A percentile compares a stretch with the other conserved stretches of the same genome.
Conservation (phyloP, 2,113 vertebrate species). For the Scolopax mira region DNA sequence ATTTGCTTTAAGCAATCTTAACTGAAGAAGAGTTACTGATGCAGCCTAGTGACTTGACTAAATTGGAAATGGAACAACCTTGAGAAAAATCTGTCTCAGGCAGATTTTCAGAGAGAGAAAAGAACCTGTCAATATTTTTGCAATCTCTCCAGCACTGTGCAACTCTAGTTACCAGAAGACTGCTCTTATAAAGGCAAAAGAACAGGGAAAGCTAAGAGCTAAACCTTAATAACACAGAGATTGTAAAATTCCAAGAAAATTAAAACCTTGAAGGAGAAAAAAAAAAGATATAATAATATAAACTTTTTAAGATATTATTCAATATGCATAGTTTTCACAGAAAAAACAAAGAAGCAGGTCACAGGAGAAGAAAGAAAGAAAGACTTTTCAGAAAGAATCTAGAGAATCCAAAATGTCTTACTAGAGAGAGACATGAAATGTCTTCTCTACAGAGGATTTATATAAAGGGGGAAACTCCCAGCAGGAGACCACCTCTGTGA, state of each 20-base stretch:
- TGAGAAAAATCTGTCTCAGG: conserved; percentile 13
- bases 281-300: not conserved
- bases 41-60: conserved; percentile 16
- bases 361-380: not conserved
- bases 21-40: conserved; percentile 28
- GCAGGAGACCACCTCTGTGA: conserved; percentile 51
- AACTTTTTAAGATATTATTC: not conserved
- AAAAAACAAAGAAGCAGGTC: not conserved
- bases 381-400: not conserved
- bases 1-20: conserved; percentile 48
- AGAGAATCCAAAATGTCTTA: conserved; percentile 12
- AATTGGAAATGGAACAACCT: not conserved
- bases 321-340: not conserved
- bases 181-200: not conserved
- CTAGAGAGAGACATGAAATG: not conserved
- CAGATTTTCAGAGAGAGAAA: not conserved
- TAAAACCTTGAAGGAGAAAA: not conserved
- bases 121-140: not conserved
- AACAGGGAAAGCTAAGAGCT: not conserved
- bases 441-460: conserved; percentile 25
- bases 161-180: not conserved
- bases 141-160: not conserved
- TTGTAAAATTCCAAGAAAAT: not conserved
- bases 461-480: conserved; percentile 29
- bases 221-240: not conserved